Evolutionary conservation across 2,797 vertebrate species (phyloP).

Genomic region (Erpetoichthys calabaricus): DNA sequence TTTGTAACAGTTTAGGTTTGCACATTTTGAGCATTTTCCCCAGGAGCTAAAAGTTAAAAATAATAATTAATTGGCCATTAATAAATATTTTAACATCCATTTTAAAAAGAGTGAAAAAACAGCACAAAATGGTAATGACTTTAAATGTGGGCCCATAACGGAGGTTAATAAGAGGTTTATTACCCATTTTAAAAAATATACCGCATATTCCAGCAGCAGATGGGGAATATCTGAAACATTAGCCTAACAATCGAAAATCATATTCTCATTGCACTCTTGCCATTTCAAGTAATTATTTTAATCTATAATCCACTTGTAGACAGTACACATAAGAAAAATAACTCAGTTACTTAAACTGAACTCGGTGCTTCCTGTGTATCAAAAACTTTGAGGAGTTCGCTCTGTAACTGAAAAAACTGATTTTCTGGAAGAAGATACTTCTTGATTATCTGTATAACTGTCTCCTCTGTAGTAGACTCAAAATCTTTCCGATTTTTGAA

Average conservation of each 20-base stretch:
- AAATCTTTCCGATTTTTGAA: constrained; percentile 59
- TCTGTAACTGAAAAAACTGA: constrained; percentile 40
- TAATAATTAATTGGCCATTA: too few relatives aligned
- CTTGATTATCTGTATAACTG: constrained; percentile 46
- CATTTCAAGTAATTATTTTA: too few relatives aligned
- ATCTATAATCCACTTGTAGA: too few relatives aligned
- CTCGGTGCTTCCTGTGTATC: neutral
- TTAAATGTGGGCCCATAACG: neutral
- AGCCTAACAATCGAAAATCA: too few relatives aligned
- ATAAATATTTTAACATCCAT: too few relatives aligned
- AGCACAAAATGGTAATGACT: neutral
- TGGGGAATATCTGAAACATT: neutral
- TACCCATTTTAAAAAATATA: neutral
- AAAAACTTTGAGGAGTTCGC: constrained; percentile 29
- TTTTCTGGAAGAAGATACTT: constrained; percentile 47
- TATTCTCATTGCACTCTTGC: too few relatives aligned
- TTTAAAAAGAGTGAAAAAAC: neutral
- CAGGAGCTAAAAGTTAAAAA: too few relatives aligned
- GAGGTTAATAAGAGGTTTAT: neutral
- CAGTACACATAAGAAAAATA: too few relatives aligned
- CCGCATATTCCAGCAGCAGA: neutral
- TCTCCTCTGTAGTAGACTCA: constrained; percentile 44
- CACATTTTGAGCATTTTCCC: too few relatives aligned
- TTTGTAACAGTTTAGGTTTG: too few relatives aligned
- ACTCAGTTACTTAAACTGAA: too few relatives aligned